Base-by-base conservation (phyloP, 2,113 vertebrate species). In the Pseudolaguvia tuberculata region DNA sequence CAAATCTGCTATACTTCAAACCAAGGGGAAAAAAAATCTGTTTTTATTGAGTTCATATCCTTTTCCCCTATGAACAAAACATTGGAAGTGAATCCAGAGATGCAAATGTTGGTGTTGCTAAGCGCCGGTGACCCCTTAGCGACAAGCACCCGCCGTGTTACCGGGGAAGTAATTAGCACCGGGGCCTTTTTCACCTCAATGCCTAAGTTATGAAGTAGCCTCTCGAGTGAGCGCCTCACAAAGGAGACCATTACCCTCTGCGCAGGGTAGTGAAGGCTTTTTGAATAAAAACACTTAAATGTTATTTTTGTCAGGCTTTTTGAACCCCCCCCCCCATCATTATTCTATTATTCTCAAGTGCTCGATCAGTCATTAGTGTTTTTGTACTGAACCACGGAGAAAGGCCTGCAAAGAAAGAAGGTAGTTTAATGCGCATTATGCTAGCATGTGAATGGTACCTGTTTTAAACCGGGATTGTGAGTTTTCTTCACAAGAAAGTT, bases 291-390 rank as follows among this genome's bases (percentile, higher is more conserved):
- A 81, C 79, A 82, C 83, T 83, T 84, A 80, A 66, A 65, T 72
- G 71, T 81, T 77, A 80, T 82, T 81, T 82, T 82, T 79, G 67
- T 63, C 69, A 78, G 79, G 51, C 77, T 70, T 79, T 80, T 79
- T 79, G 71, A 81, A 83, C 75, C 75, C 72, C 79, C 73, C 75
- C 75, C 72, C 79, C 71, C 75, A 5, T 82, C 79, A 80, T 85
- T 81, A 81, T 82, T 80, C 81, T 79, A 85, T 84, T 83, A 83
- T 85, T 77, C 72, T 80, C 72, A 82, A 83, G 82, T 84, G 84
- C 73, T 80, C 79, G 82, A 84, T 81, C 82, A 79, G 82, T 57
- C 76, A 81, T 80, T 84, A 72, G 80, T 59, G 45, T 56, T 67
- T 58, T 67, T 80, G 57, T 51, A 23, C 72, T 17, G 29, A 47